Evolutionary conservation across 2,113 vertebrate genomes (phyloP).

Genomic region (Benitochromis conjunctus): DNA sequence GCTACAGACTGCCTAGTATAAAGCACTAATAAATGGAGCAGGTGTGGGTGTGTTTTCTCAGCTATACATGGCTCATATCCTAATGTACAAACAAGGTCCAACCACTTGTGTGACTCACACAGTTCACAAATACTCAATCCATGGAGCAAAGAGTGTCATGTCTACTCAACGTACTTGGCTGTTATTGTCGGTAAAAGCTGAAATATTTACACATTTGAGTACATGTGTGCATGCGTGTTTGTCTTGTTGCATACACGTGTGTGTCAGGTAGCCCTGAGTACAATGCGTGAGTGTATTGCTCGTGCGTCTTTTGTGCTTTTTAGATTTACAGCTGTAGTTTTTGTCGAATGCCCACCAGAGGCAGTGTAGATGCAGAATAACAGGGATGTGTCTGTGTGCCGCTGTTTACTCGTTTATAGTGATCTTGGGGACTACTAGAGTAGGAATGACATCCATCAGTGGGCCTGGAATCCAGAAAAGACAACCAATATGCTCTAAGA

Average conservation of each 20-base stretch:
- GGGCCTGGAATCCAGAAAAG: neutral
- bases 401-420: neutral
- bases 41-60: neutral
- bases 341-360: neutral
- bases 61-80: constrained; percentile 53
- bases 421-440: neutral
- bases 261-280: constrained; percentile 71
- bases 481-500: neutral
- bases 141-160: neutral
- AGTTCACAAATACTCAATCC: constrained; percentile 10
- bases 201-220: constrained; percentile 25
- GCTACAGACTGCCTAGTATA: constrained; percentile 33
- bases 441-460: neutral
- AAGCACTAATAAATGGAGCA: constrained; percentile 22
- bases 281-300: constrained; percentile 46
- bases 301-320: constrained; percentile 64
- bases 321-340: constrained; percentile 8
- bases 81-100: constrained; percentile 36
- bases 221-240: neutral
- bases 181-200: neutral
- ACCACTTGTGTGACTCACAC: constrained; percentile 11
- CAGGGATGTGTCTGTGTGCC: neutral
- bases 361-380: neutral
- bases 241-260: constrained; percentile 3
- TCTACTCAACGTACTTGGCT: constrained; percentile 16